Conservation (phyloP, 1,140 invertebrate genomes). For the Choristoneura fumiferana region DNA sequence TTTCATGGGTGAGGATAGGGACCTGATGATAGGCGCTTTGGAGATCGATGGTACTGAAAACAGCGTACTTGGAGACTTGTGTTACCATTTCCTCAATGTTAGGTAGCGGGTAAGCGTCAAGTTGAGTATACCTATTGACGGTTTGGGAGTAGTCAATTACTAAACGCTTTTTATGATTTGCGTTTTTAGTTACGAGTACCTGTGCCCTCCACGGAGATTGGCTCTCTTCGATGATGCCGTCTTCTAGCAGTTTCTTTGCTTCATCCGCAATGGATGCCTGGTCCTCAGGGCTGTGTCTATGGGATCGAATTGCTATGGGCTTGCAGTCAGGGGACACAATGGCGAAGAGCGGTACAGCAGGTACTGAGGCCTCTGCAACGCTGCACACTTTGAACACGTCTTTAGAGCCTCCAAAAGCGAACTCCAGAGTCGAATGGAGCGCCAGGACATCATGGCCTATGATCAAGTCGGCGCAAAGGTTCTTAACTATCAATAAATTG, state of each 20-base stretch:
- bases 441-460: neutral
- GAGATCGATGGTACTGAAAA: slow-evolving; percentile 20
- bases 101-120: slow-evolving; percentile 29
- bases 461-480: slow-evolving; percentile 28
- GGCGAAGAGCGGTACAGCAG: neutral
- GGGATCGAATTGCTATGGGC: neutral
- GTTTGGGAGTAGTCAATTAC: slow-evolving; percentile 17
- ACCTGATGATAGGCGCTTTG: slow-evolving; percentile 14
- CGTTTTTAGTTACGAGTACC: neutral
- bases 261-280: neutral
- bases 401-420: too few species aligned
- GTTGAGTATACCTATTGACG: slow-evolving; percentile 27
- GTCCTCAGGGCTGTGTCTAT: neutral
- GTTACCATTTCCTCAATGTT: slow-evolving; percentile 20
- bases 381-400: neutral
- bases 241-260: neutral
- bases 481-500: slow-evolving; percentile 20
- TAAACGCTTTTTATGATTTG: neutral
- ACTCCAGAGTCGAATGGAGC: neutral
- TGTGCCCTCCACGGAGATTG: neutral
- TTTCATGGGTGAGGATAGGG: slow-evolving; percentile 21
- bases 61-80: slow-evolving; percentile 6
- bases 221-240: slow-evolving; percentile 2
- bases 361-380: neutral
- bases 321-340: neutral